Percentiles rank a stretch among this genome's conserved stretches.
Conservation (phyloP, 2,113 vertebrate genomes). For the Eretmochelys imbricata region DNA sequence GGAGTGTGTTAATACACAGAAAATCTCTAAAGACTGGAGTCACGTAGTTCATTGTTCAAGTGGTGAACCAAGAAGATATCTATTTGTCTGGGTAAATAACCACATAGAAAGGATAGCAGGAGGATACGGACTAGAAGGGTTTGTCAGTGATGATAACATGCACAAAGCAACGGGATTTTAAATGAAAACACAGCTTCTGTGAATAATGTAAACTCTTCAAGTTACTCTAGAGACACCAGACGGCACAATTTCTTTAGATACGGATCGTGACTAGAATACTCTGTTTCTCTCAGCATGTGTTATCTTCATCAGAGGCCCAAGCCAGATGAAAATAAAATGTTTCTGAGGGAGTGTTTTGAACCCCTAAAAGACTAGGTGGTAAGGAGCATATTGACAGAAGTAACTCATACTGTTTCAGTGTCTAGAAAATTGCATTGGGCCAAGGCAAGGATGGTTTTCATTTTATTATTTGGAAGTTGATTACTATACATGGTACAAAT, state of each 20-base stretch:
- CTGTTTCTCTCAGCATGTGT: not conserved
- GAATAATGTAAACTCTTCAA: conserved; percentile 66
- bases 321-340: not conserved
- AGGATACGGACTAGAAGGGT: conserved; percentile 58
- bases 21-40: conserved; percentile 59
- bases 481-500: not conserved
- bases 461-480: not conserved
- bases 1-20: not conserved
- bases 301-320: not conserved
- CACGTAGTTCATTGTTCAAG: conserved; percentile 66
- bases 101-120: conserved; percentile 53
- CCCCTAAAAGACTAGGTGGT: not conserved
- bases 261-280: not conserved
- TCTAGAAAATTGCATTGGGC: not conserved
- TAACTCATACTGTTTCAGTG: not conserved
- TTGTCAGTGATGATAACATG: conserved; percentile 63
- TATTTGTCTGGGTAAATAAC: conserved; percentile 22
- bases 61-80: conserved; percentile 48
- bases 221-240: conserved; percentile 34
- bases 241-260: conserved; percentile 23
- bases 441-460: not conserved
- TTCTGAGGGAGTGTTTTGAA: conserved; percentile 4
- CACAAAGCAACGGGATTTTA: conserved; percentile 63
- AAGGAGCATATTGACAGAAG: not conserved
- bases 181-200: conserved; percentile 67